Percentiles rank a stretch among this genome's conserved stretches.
Conservation (phyloP, 2,113 vertebrate genomes). For the Melospiza georgiana region DNA sequence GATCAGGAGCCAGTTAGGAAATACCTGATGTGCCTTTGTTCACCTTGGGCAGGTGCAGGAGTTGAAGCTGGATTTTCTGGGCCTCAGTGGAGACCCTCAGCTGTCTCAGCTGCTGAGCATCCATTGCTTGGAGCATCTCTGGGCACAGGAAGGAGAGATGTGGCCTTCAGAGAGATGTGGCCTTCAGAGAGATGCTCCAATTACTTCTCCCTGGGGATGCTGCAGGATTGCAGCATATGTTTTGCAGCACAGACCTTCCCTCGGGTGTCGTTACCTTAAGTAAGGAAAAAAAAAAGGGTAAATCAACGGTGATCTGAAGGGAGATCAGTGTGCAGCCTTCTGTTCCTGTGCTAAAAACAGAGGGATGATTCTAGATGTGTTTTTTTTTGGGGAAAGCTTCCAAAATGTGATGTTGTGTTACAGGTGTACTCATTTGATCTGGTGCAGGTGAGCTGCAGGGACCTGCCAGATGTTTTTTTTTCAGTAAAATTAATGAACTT, state of each 20-base stretch:
- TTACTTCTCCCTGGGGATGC: neutral
- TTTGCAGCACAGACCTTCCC: neutral
- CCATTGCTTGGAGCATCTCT: rapidly evolving
- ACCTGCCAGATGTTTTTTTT: neutral
- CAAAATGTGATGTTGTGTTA: rapidly evolving
- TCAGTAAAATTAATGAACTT: neutral
- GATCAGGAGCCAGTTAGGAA: neutral
- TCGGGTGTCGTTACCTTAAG: neutral
- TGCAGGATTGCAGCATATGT: neutral
- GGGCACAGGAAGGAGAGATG: neutral
- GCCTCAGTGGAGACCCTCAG: rapidly evolving
- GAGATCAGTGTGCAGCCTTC: neutral
- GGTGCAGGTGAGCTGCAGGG: neutral
- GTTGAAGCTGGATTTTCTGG: neutral
- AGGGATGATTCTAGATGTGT: neutral
- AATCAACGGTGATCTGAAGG: neutral
- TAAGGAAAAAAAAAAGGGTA: neutral
- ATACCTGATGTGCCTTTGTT: neutral
- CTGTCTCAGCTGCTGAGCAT: neutral
- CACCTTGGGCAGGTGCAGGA: neutral
- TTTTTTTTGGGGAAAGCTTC: neutral
- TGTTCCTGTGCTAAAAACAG: neutral
- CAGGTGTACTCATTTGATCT: rapidly evolving
- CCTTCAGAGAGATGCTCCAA: neutral
- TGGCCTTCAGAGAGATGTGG: neutral